These are phyloP conservation scores for Lasioglossum pauxillum DNA, from an alignment of 2,888 invertebrate genomes.

Conservation along the genomic window DNA sequence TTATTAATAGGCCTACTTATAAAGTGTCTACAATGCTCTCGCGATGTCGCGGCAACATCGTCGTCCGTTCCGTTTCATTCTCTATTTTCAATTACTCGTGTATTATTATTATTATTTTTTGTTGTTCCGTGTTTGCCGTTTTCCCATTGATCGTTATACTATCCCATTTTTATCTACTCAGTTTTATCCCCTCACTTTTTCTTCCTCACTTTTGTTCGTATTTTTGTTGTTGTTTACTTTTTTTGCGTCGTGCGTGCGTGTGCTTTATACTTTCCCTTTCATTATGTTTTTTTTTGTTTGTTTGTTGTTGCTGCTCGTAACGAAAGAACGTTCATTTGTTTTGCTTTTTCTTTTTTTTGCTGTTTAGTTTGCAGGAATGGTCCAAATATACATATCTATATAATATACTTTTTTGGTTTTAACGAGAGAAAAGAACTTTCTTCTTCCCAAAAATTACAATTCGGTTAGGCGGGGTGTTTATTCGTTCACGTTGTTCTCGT, in stretches of 20 bases:
- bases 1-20: constrained; percentile 79
- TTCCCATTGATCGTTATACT: constrained; percentile 7
- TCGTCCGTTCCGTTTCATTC: constrained; percentile 68
- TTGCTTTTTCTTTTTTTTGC: constrained; percentile 63
- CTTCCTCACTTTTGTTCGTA: not conserved
- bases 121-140: not conserved
- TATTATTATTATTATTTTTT: not conserved
- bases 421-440: constrained; percentile 84
- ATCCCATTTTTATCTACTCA: not conserved
- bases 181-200: not conserved
- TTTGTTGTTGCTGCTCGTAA: constrained; percentile 80
- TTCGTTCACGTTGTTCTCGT: constrained; percentile 83
- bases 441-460: constrained; percentile 83
- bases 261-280: not conserved
- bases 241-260: not conserved
- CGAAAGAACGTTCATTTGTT: constrained; percentile 81
- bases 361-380: constrained; percentile 83
- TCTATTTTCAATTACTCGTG: constrained; percentile 18
- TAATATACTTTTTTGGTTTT: constrained; percentile 84
- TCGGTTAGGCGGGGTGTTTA: constrained; percentile 80
- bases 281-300: constrained; percentile 29
- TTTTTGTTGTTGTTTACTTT: not conserved
- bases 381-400: constrained; percentile 85
- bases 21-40: constrained; percentile 77
- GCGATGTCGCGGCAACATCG: constrained; percentile 78